These are phyloP conservation scores for Ammodramus savannarum DNA, from an alignment of 2,113 vertebrate genomes.

Conservation along the genomic window DNA sequence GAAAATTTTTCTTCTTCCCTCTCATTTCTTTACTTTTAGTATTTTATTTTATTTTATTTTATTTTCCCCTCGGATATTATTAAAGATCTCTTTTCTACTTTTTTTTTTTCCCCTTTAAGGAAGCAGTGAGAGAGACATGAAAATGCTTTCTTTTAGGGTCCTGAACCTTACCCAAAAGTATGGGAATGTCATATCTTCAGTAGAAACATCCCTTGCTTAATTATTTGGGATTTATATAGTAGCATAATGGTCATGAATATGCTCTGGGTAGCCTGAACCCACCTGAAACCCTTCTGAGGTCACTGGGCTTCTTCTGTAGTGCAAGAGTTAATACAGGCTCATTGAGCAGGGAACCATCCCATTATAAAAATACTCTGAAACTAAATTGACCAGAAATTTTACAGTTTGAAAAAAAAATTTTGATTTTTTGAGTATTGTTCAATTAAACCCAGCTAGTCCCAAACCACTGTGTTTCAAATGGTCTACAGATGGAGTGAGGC, in stretches of 20 bases:
- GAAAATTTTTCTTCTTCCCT: background rate
- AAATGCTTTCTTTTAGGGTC: background rate
- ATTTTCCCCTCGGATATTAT: background rate
- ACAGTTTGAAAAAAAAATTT: background rate
- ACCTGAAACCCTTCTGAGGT: background rate
- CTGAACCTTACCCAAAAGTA: background rate
- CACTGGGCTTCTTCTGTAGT: background rate
- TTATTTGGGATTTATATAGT: background rate
- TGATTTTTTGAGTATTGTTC: background rate
- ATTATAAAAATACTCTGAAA: background rate
- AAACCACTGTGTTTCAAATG: background rate
- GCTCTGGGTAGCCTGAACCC: background rate
- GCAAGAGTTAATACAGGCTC: background rate
- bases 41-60: background rate
- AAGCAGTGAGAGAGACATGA: background rate
- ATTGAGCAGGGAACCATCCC: background rate
- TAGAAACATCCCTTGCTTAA: background rate
- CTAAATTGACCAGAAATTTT: background rate
- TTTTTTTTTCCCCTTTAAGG: background rate
- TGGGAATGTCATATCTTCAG: background rate
- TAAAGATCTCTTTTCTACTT: background rate
- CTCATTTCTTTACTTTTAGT: background rate
- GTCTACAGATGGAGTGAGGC: background rate
- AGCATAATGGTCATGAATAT: background rate
- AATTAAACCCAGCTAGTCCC: background rate